These are phyloP conservation scores for Artemia franciscana DNA, from an alignment of 1,140 invertebrate species.

Conservation along the genomic window DNA sequence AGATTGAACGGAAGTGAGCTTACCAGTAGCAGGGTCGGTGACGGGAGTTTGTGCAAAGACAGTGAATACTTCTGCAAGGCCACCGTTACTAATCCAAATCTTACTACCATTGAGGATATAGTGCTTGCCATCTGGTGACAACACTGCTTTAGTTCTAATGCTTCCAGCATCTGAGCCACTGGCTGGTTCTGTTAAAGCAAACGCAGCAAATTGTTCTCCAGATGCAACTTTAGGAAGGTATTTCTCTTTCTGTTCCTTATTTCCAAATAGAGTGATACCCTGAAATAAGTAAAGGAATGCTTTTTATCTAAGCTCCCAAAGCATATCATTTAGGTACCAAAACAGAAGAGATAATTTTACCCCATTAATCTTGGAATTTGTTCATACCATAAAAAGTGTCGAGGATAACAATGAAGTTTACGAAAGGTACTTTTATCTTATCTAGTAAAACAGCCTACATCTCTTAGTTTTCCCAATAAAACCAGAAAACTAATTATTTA, in stretches of 20 bases:
- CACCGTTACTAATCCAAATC: constrained; percentile 98
- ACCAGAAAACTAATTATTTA: too few relatives aligned
- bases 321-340: too few relatives aligned
- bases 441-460: too few relatives aligned
- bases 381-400: too few relatives aligned
- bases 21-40: constrained; percentile 39
- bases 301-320: too few relatives aligned
- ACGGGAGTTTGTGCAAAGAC: constrained; percentile 85
- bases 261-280: constrained; percentile 79
- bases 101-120: constrained; percentile 91
- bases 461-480: too few relatives aligned
- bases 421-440: too few relatives aligned
- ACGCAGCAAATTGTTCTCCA: constrained; percentile 67
- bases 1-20: too few relatives aligned
- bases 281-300: too few relatives aligned
- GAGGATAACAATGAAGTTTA: too few relatives aligned
- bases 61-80: constrained; percentile 90
- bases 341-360: too few relatives aligned
- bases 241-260: constrained; percentile 61
- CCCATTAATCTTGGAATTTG: too few relatives aligned
- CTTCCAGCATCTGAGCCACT: constrained; percentile 79
- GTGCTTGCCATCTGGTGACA: constrained; percentile 67
- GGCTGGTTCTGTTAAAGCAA: constrained; percentile 89
- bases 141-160: constrained; percentile 52
- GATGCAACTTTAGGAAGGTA: constrained; percentile 71